Percentiles rank a stretch among this genome's conserved stretches.
Evolutionary conservation across 2,797 vertebrate genomes (phyloP).

Genomic region (Dicrostonyx torquatus): DNA sequence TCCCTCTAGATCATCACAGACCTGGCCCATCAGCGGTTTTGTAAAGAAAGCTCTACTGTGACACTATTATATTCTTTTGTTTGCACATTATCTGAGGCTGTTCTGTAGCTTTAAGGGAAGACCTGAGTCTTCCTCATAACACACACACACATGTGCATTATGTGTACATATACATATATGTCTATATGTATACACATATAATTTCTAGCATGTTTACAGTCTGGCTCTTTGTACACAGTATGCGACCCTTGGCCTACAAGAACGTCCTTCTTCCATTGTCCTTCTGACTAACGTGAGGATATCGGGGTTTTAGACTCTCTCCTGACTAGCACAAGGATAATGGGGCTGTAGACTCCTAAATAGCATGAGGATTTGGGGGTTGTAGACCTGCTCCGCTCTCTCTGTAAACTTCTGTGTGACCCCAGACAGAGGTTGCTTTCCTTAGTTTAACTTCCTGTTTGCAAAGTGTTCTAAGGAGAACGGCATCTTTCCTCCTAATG

Average conservation of each 20-base stretch:
- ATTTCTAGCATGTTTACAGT: conserved; percentile 9
- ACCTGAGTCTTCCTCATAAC: not conserved
- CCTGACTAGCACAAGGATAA: not conserved
- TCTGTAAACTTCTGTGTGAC: not conserved
- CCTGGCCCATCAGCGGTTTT: not conserved
- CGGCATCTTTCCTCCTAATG: not conserved
- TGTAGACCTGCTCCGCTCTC: not conserved
- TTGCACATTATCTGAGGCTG: conserved; percentile 1
- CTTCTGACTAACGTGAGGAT: not conserved
- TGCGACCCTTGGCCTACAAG: not conserved
- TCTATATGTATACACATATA: not conserved
- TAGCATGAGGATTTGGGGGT: not conserved
- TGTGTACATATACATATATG: not conserved
- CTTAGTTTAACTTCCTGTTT: not conserved
- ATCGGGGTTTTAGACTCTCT: not conserved
- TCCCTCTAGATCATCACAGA: not conserved
- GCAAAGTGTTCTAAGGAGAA: not conserved
- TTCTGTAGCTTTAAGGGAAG: not conserved
- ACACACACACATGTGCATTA: too few relatives aligned
- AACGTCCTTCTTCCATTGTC: not conserved
- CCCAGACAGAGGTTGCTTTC: not conserved
- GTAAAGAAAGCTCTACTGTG: conserved; percentile 71
- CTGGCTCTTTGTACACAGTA: not conserved
- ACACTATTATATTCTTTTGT: not conserved
- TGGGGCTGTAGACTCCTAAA: not conserved